Conservation (phyloP, 2,888 invertebrate species). For the Embidobia sp. region DNA sequence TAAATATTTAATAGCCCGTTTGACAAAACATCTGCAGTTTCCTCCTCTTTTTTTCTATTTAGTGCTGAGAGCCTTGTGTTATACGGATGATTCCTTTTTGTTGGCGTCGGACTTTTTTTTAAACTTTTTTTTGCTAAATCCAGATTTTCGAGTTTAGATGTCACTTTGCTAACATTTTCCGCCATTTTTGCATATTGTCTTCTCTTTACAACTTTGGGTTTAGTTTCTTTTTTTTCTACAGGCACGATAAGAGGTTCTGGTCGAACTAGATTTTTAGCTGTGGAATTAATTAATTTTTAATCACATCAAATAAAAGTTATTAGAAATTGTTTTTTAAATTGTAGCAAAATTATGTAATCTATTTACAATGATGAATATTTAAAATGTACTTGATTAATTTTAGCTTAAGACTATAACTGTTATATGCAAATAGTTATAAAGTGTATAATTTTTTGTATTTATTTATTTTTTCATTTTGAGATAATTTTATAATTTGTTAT, state of each 20-base stretch:
- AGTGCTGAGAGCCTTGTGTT: conserved; percentile 8
- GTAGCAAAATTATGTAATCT: too few species aligned
- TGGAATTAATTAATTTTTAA: too few species aligned
- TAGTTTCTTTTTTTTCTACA: background rate
- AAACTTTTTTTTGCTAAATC: background rate
- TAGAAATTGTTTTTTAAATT: background rate
- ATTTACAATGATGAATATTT: too few species aligned
- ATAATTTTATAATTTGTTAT: too few species aligned
- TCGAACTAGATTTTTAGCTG: too few species aligned
- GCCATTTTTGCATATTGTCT: background rate
- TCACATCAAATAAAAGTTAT: background rate
- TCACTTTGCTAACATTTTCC: background rate
- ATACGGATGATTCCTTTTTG: conserved; percentile 7
- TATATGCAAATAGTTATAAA: too few species aligned
- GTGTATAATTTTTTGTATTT: too few species aligned
- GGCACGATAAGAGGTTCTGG: too few species aligned
- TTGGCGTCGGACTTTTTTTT: conserved; percentile 5
- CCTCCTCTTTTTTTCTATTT: conserved; percentile 8
- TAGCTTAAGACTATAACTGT: too few species aligned
- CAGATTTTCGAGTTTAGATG: background rate
- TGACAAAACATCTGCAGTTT: background rate
- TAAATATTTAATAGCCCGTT: conserved; percentile 4
- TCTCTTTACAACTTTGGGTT: background rate
- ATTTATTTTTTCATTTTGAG: too few species aligned
- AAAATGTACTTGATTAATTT: too few species aligned